Percentiles rank a stretch among this genome's conserved stretches.
Conservation (phyloP, 2,797 vertebrate species). For the Spea hammondii region DNA sequence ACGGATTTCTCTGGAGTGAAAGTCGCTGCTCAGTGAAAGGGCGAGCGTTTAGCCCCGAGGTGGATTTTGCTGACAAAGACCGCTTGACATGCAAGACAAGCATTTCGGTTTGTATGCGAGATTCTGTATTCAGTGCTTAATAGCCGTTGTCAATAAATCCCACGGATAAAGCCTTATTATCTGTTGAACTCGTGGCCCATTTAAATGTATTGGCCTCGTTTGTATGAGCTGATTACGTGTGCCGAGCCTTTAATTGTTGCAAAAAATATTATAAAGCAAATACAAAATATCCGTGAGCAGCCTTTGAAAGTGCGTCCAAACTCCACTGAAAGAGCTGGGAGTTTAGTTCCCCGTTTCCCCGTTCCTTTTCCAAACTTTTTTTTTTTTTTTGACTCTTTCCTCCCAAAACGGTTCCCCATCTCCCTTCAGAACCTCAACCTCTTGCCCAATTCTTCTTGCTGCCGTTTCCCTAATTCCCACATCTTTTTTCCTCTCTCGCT, state of each 20-base stretch:
- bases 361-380: too few relatives aligned
- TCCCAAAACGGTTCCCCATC: too few relatives aligned
- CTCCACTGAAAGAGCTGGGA: too few relatives aligned
- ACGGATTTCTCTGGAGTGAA: neutral
- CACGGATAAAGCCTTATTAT: constrained; percentile 50
- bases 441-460: too few relatives aligned
- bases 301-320: too few relatives aligned
- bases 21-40: constrained; percentile 40
- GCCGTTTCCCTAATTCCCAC: too few relatives aligned
- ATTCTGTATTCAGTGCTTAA: constrained; percentile 50
- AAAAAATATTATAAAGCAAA: too few relatives aligned
- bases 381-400: too few relatives aligned
- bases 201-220: constrained; percentile 38
- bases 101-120: constrained; percentile 50
- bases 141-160: constrained; percentile 58
- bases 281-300: too few relatives aligned
- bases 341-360: too few relatives aligned
- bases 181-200: constrained; percentile 53
- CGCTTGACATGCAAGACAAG: constrained; percentile 54
- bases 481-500: too few relatives aligned
- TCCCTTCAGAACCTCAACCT: too few relatives aligned
- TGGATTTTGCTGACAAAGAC: constrained; percentile 42
- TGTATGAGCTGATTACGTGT: neutral
- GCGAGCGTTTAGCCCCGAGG: constrained; percentile 49
- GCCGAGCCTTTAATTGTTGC: neutral